A percentile compares a stretch with the other conserved stretches of the same genome.
These are phyloP conservation scores for Microplitis demolitor DNA, from an alignment of 1,140 invertebrate species.

Conservation along the genomic window DNA sequence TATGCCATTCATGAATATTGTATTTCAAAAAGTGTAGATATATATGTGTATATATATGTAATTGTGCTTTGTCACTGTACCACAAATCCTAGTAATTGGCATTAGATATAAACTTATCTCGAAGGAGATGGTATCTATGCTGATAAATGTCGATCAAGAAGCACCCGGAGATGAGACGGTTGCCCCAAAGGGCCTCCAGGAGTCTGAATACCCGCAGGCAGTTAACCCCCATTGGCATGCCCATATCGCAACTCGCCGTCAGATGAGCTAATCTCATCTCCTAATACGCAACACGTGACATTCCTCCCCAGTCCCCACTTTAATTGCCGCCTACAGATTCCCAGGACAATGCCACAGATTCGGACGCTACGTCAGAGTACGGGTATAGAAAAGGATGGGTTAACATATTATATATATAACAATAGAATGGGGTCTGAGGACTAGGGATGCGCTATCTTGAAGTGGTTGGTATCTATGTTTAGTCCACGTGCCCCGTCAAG, in stretches of 20 bases:
- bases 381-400: not conserved
- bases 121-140: too few relatives aligned
- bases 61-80: too few relatives aligned
- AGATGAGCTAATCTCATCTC: constrained; percentile 41
- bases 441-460: constrained; percentile 23
- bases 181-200: not conserved
- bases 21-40: too few relatives aligned
- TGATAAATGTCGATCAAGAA: too few relatives aligned
- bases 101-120: too few relatives aligned
- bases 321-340: constrained; percentile 38
- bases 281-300: constrained; percentile 50
- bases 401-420: constrained; percentile 6
- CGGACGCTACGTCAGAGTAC: not conserved
- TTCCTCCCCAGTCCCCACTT: not conserved
- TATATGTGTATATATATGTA: too few relatives aligned
- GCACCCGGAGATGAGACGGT: not conserved
- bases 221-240: too few relatives aligned
- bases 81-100: too few relatives aligned
- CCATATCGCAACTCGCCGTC: not conserved
- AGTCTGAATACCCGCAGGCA: not conserved
- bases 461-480: not conserved
- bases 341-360: constrained; percentile 2
- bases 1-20: too few relatives aligned
- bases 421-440: not conserved
- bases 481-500: not conserved